A percentile compares a stretch with the other conserved stretches of the same genome.
phyloP scores from a whole-genome alignment of 2,888 invertebrate genomes.

The Julus scanicus region DNA sequence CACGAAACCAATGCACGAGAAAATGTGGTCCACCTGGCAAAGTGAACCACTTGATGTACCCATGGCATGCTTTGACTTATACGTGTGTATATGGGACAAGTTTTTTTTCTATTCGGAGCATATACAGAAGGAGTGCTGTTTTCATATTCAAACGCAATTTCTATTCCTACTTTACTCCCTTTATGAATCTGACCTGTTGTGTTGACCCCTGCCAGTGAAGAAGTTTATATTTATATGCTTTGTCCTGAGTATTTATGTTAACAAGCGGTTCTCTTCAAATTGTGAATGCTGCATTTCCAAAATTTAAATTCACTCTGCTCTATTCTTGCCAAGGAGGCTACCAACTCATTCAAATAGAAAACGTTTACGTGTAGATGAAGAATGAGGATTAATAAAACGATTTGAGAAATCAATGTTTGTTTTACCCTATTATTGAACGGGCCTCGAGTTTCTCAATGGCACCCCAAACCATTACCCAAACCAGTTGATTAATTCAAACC shows the following conservation, averaged over 20 bases:
- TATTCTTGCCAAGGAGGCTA: neutral
- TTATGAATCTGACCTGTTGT: conserved; percentile 29
- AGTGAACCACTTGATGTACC: conserved; percentile 12
- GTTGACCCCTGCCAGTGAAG: conserved; percentile 15
- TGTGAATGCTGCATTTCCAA: neutral
- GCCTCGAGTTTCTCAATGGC: too few species aligned
- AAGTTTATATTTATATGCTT: conserved; percentile 3
- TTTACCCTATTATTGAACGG: too few species aligned
- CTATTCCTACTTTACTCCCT: neutral
- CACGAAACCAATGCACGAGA: neutral
- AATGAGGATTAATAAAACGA: too few species aligned
- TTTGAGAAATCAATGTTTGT: too few species aligned
- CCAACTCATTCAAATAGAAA: neutral
- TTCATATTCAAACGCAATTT: conserved; percentile 1
- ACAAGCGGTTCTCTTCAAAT: conserved; percentile 27
- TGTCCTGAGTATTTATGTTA: conserved; percentile 11
- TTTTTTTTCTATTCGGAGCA: neutral
- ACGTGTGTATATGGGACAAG: neutral
- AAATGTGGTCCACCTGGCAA: conserved; percentile 24
- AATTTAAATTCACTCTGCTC: conserved; percentile 22
- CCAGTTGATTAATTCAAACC: too few species aligned
- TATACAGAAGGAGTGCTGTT: conserved; percentile 31
- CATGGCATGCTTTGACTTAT: neutral
- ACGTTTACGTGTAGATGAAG: neutral
- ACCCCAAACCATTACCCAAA: too few species aligned